Evolutionary conservation across 2,888 invertebrate genomes (phyloP).

Genomic region (Dione juno): DNA sequence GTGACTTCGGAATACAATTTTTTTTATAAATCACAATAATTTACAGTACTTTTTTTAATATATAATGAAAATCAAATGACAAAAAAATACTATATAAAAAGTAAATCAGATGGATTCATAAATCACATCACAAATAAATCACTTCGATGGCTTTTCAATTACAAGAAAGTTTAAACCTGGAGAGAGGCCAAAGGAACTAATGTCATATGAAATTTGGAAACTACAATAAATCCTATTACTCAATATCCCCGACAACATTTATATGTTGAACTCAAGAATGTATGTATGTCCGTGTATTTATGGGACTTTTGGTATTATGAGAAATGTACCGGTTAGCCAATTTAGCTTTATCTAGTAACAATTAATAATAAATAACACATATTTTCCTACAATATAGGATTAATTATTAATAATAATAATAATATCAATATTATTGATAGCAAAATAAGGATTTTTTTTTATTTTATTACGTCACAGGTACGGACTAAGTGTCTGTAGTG

Average conservation of each 20-base stretch:
- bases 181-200: slow-evolving; percentile 56
- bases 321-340: too few species aligned
- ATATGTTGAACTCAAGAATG: slow-evolving; percentile 28
- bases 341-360: too few species aligned
- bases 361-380: too few species aligned
- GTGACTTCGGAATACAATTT: too few species aligned
- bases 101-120: not conserved
- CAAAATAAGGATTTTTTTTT: too few species aligned
- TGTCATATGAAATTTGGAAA: slow-evolving; percentile 56
- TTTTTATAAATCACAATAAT: too few species aligned
- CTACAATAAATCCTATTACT: slow-evolving; percentile 70
- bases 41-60: too few species aligned
- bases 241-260: slow-evolving; percentile 53
- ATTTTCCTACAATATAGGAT: too few species aligned
- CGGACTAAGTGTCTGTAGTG: too few species aligned
- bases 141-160: slow-evolving; percentile 62
- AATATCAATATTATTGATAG: too few species aligned
- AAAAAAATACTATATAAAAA: not conserved
- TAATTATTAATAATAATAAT: too few species aligned
- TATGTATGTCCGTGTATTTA: slow-evolving; percentile 27
- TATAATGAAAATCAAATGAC: not conserved
- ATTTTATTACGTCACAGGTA: too few species aligned
- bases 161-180: slow-evolving; percentile 64
- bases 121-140: slow-evolving; percentile 45
- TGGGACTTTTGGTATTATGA: slow-evolving; percentile 1